Conservation (phyloP, 92 coral and sea anemone genomes). For the Phymanthus crucifer region DNA sequence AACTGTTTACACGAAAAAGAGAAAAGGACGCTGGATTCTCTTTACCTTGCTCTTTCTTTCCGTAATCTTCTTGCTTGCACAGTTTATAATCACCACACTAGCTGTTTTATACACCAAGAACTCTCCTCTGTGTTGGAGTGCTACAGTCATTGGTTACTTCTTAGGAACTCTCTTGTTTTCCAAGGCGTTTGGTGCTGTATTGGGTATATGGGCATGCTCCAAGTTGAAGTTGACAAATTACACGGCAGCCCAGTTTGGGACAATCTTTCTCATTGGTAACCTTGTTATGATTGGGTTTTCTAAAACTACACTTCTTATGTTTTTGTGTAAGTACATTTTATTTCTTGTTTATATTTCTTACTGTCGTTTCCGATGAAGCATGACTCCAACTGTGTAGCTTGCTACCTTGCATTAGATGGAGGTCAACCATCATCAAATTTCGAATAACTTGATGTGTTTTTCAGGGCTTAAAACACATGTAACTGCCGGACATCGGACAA, state of each 20-base stretch:
- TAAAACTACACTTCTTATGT: conserved; percentile 74
- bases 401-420: too few species aligned
- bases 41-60: conserved; percentile 51
- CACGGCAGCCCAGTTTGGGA: conserved; percentile 77
- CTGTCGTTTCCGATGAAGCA: too few species aligned
- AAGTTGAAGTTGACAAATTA: conserved; percentile 61
- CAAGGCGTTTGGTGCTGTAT: conserved; percentile 86
- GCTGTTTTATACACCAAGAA: conserved; percentile 74
- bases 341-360: too few species aligned
- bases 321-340: conserved; percentile 79
- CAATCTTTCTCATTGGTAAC: conserved; percentile 63
- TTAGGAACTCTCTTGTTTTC: conserved; percentile 65
- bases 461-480: too few species aligned
- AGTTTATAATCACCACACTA: conserved; percentile 62
- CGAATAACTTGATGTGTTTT: too few species aligned
- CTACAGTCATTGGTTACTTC: conserved; percentile 73
- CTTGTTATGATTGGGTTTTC: conserved; percentile 85
- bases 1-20: conserved; percentile 57
- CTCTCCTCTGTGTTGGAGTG: conserved; percentile 82
- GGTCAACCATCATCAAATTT: too few species aligned
- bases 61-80: conserved; percentile 52
- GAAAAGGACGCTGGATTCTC: conserved; percentile 77
- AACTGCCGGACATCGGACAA: too few species aligned
- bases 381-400: too few species aligned
- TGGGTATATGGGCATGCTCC: conserved; percentile 72